Evolutionary conservation across 2,113 vertebrate species (phyloP), one percentile per base, ranked within the genome.

Genomic region (Catharus minimus): DNA sequence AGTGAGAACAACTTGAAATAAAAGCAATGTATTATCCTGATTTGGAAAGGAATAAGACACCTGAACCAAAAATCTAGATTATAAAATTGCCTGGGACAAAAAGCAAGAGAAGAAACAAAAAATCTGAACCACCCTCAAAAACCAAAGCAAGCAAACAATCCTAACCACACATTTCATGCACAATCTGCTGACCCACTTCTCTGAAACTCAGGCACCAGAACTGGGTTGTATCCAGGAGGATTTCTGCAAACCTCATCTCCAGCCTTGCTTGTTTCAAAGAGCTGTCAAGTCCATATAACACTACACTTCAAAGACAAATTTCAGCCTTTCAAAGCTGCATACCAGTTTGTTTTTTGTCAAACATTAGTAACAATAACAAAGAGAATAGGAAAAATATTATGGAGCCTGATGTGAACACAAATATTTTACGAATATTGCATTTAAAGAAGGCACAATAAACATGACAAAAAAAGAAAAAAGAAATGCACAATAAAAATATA

Each of bases 201-300:
- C 55, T 53, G 41, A 52, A 83, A 56, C 15, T 20, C 38, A 57
- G 27, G 50, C 78, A 69, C 39, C 65, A 85, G 61, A 92, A 94
- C 39, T 55, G 57, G 71, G 82, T 71, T 64, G 76, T 44, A 67
- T 65, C 58, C 74, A 76, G 81, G 14, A 93, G 78, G 72, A 85
- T 87, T 94, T 94, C 88, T 87, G 58, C 76, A 77, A 69, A 62
- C 79, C 61, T n/a, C 18, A 60, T 82, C 79, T 94, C 82, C 72
- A 78, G 57, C n/a, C 71, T 58, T 60, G 52, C 32, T 56, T 49
- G 39, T 77, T 91, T 86, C 82, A 88, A 80, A 71, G 72, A 80
- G 64, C 82, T 95, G 82, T 74, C 72, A 81, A 67, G 20, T 53
- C 49, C 14, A 0, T 22, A 61, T 67, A 90, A 83, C 26, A 11